Evolutionary conservation across 92 coral and sea anemone genomes (phyloP), one percentile per base, ranked within the genome.

Genomic region (Paragorgia papillata): DNA sequence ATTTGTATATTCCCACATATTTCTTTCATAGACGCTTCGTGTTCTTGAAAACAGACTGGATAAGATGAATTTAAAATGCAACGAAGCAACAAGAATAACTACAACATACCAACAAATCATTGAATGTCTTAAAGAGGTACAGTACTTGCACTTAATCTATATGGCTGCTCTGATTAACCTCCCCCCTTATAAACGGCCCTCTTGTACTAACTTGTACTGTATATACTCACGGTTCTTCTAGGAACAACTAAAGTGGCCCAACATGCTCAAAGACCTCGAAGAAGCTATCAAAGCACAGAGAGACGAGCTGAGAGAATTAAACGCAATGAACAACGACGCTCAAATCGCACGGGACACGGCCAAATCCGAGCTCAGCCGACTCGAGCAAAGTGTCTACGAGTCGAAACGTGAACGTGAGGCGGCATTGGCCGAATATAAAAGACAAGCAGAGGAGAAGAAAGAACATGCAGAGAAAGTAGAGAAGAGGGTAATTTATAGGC

Each of bases 381-480:
- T 94, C 62, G 98, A 94, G 54, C 98, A 94, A 53, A 90, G 97
- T 6, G 98, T 94, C 18, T 90, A 86, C 82, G 98, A 94, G 79
- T 85, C 94, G 44, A 94, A 94, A 78, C 92, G 90, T 53, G 98
- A 94, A 58, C 81, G 98, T 21, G 98, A 94, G 55, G 88, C 89
- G 15, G 98, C 96, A 29, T 66, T 94, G 76, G 86, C 98, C 10
- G 97, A 94, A 81, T 94, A 94, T 74, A 94, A 94, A 89, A 91
- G 89, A 73, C 97, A 94, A 41, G 98, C 98, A 22, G 98, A 94
- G 55, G 98, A 94, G 75, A 94, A 94, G 75, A 94, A 94, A 69
- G 98, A 94, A 77, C 98, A 94, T 64, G 98, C 98, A 19, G 98
- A 94, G 20, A 94, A 94, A 82, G 98, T 94, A 35, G 98, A 94